These are phyloP conservation scores for Celastrina argiolus DNA, from an alignment of 2,888 invertebrate species.

Conservation along the genomic window DNA sequence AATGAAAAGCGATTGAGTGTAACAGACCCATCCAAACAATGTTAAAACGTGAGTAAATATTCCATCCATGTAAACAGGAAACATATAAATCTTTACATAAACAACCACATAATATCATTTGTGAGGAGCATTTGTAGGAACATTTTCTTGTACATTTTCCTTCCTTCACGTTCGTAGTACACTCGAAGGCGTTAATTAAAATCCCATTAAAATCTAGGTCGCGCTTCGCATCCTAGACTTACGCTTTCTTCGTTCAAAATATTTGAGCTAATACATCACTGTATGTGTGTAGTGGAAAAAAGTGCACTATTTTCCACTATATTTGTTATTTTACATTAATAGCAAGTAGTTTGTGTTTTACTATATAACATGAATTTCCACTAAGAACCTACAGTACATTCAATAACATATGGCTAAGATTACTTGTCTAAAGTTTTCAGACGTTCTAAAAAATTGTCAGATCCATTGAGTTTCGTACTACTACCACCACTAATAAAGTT, in stretches of 20 bases:
- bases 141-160: neutral
- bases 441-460: too few species aligned
- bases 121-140: neutral
- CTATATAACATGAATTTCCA: too few species aligned
- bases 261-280: neutral
- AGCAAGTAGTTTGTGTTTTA: too few species aligned
- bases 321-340: too few species aligned
- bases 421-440: too few species aligned
- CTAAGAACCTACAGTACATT: too few species aligned
- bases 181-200: conserved; percentile 1
- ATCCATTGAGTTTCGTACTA: too few species aligned
- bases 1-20: neutral
- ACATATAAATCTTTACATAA: neutral
- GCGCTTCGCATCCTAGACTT: neutral
- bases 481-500: too few species aligned
- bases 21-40: neutral
- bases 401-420: too few species aligned
- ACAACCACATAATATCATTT: neutral
- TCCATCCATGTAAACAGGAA: neutral
- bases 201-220: conserved; percentile 8
- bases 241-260: neutral
- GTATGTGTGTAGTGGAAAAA: too few species aligned
- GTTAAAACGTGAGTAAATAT: neutral
- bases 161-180: neutral
- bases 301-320: too few species aligned